These are phyloP conservation scores for Schrankia costaestrigalis DNA, from an alignment of 2,888 invertebrate species.

Conservation along the genomic window DNA sequence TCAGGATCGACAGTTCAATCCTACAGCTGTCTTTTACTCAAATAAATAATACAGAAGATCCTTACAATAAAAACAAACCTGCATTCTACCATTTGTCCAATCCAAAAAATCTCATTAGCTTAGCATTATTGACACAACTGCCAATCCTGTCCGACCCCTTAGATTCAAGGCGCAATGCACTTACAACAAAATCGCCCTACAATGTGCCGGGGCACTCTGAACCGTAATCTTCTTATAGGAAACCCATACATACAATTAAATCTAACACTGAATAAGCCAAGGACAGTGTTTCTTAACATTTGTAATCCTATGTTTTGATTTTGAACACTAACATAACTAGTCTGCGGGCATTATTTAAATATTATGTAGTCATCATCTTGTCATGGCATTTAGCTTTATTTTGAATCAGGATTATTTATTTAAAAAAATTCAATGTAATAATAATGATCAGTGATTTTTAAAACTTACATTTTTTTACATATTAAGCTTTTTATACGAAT, in stretches of 20 bases:
- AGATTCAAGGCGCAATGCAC: constrained; percentile 15
- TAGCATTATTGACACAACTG: constrained; percentile 29
- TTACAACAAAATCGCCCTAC: constrained; percentile 19
- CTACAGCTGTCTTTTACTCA: no score
- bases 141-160: constrained; percentile 11
- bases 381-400: no score
- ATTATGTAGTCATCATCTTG: no score
- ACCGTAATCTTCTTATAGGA: constrained; percentile 37
- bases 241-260: constrained; percentile 50
- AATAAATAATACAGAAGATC: no score
- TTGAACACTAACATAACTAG: background rate
- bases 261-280: constrained; percentile 34
- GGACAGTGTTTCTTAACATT: constrained; percentile 18
- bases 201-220: constrained; percentile 22
- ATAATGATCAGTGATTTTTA: no score
- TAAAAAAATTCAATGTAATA: no score
- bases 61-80: no score
- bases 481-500: no score
- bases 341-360: background rate
- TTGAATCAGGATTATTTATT: no score
- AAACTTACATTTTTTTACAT: no score
- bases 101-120: constrained; percentile 8
- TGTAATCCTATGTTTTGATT: background rate
- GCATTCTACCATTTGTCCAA: constrained; percentile 4
- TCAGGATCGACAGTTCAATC: no score